Evolutionary conservation across 2,888 invertebrate species (phyloP), one percentile per base, ranked within the genome.

Genomic region (Arenicola marina): DNA sequence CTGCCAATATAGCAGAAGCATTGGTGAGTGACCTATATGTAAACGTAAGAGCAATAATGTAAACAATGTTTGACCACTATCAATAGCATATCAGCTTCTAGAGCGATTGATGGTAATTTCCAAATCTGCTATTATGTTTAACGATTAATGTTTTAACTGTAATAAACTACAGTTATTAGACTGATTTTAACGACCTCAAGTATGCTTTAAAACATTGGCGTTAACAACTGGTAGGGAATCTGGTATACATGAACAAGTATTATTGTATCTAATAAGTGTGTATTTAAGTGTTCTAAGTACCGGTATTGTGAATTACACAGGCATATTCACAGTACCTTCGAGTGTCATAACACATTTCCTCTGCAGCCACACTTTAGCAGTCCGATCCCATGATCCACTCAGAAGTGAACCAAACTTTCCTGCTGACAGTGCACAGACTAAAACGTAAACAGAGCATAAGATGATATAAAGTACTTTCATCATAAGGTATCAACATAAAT

Each of bases 371-470:
- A 93, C 85, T 76, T 91, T 90, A 0, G 92, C 94, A 2, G 92
- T 91, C 69, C 88, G 88, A 80, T 98, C 97, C 96, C 97, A 97
- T 53, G 96, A 96, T 46, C 94, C 92, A 77, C 93, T 94, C 59
- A 91, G 83, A 74, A 93, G 85, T 11, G 88, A 85, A 56, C 87
- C 87, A 56, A 85, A 78, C 60, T 80, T 80, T 2, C 83, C 85
- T 61, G 81, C 76, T 44, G 82, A 79, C 51, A 87, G 74, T 33
- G 85, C 76, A 75, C 86, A 86, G 4, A 87, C 87, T 86, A 73
- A 73, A 75, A 53, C 48, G 55, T 59, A 15, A 54, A 55, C 53
- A 4, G 1, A 24, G 26, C 48, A 48, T 48, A 15, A 38, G 18
- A n/a, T n/a, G n/a, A n/a, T n/a, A n/a, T n/a, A n/a, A n/a, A n/a